These are phyloP conservation scores for Artibeus lituratus DNA, from an alignment of 2,797 vertebrate genomes.

Conservation along the genomic window DNA sequence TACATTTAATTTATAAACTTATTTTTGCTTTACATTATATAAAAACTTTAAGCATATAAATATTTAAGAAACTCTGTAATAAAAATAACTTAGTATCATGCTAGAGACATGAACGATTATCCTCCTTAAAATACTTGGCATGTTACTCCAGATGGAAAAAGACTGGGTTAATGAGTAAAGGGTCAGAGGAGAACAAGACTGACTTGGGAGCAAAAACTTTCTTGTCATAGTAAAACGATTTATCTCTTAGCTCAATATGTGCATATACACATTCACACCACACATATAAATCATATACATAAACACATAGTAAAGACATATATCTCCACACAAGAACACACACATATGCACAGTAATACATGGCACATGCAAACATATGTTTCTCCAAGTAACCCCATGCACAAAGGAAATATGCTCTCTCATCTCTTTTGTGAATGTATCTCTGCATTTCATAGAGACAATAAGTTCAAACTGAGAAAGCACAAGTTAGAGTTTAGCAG, in stretches of 20 bases:
- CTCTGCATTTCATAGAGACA: neutral
- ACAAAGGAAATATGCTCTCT: neutral
- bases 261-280: neutral
- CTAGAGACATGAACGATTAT: constrained; percentile 3
- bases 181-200: neutral
- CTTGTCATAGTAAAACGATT: neutral
- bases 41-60: constrained; percentile 10
- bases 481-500: neutral
- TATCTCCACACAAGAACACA: neutral
- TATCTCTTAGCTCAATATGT: neutral
- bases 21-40: constrained; percentile 8
- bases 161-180: neutral
- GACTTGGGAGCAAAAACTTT: neutral
- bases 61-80: neutral
- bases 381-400: neutral
- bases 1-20: constrained; percentile 29
- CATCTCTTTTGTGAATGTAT: neutral
- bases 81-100: constrained; percentile 41
- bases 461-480: neutral
- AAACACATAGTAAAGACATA: neutral
- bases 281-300: neutral
- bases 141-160: neutral
- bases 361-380: neutral
- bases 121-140: constrained; percentile 28
- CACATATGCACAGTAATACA: neutral